Base-by-base conservation (phyloP, 2,113 vertebrate species). In the Eudyptes chrysolophus region DNA sequence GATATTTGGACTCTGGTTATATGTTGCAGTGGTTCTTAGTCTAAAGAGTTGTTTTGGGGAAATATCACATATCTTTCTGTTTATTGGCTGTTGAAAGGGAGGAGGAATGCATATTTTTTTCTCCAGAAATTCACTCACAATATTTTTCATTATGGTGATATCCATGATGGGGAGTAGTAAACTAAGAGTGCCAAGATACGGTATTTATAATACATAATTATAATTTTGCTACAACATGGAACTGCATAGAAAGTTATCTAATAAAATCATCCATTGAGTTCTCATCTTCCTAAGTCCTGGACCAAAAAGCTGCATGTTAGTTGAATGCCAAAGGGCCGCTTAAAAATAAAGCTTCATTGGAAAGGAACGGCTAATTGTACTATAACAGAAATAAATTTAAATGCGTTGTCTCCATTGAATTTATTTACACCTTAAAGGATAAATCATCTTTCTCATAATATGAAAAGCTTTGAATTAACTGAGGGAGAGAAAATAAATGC, bases 401-500 rank as follows among this genome's bases (percentile, higher is more conserved):
- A 68, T 61, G 30, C 4, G 10, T 80, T 80, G 68, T 85, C 40
- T 75, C 48, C 14, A 44, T 12, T 78, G 52, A 76, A 64, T 90
- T 89, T 87, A 80, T 91, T 79, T 85, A 51, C 21, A 69, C 49
- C 75, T 95, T 90, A 64, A 94, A 75, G 74, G 55, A 87, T 69
- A 85, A 94, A 92, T 94, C 25, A 83, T 71, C 51, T 68, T 89
- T 90, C 76, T 95, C 66, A 55, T 91, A 91, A 91, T 92, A 91
- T 91, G 36, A 83, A 97, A 94, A 84, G 54, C 58, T 86, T 92
- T 85, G 81, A 89, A 89, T 94, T 94, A 93, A 89, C 58, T 26
- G 90, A 62, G 38, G 82, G 84, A 93, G 64, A 78, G 86, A 97
- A 97, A 97, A 97, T 78, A 86, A 95, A 94, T 94, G 85, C 55